Evolutionary conservation across 2,113 vertebrate species (phyloP), one percentile per base, ranked within the genome.

Genomic region (Andinoacara biseriatus): DNA sequence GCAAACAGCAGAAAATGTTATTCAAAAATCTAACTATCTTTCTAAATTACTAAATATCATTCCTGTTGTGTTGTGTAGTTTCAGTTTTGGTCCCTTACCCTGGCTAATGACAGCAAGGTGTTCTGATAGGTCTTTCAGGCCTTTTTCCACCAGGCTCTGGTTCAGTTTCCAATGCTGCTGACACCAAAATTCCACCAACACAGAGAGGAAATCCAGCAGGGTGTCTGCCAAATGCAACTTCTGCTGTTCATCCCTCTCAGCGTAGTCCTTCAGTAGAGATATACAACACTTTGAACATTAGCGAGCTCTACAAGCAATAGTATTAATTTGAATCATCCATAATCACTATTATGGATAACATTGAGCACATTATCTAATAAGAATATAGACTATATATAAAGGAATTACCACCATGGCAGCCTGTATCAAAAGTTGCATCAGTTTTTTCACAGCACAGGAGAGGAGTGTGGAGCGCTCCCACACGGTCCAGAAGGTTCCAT

Each of bases 181-280:
- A 90, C 96, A 96, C 97, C 98, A 99, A 89, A 96, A 98, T 84
- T 99, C 98, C 89, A 98, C 95, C 83, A 96, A 87, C 31, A 96
- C 95, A 85, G 96, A 96, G 89, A 99, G 94, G 88, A 98, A 94
- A 82, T 95, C 95, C 94, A 95, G 95, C 87, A 99, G 38, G 0
- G 81, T 93, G 87, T 95, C 90, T n/a, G 96, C 80, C 78, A 94
- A 62, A 83, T 74, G 57, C 78, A 92, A 57, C 38, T 29, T 81
- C 80, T 90, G 86, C 58, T 80, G 84, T 58, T 89, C 78, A 5
- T 76, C 62, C 3, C 31, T 76, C 60, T 86, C 61, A 24, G 59
- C 3, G 2, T 58, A 59, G 18, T 87, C 90, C 94, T 93, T 76
- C 6, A 74, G 22, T 5, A 26, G 76, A 62, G 35, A 81, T 20